Percentiles rank a stretch among this genome's conserved stretches.
These are phyloP conservation scores for Piezodorus guildinii DNA, from an alignment of 1,140 invertebrate species.

Conservation along the genomic window DNA sequence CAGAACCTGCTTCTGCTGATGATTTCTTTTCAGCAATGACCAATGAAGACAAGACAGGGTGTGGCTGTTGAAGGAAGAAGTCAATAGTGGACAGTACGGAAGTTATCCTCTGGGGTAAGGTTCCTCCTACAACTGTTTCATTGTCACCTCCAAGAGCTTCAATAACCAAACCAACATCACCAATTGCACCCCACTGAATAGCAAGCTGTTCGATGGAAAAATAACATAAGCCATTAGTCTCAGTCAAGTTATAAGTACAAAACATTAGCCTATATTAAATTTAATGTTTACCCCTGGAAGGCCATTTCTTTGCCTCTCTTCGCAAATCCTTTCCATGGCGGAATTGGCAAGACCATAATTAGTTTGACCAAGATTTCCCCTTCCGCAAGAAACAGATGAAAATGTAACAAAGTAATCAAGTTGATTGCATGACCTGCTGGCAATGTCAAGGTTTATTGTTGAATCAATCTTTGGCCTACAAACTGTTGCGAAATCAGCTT, in stretches of 20 bases:
- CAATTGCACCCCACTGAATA: conserved; percentile 96
- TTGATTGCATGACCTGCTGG: conserved; percentile 59
- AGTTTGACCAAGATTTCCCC: conserved; percentile 86
- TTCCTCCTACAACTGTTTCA: conserved; percentile 85
- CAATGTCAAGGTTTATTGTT: conserved; percentile 62
- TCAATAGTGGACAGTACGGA: conserved; percentile 82
- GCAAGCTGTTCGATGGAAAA: conserved; percentile 42
- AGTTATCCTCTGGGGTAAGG: conserved; percentile 79
- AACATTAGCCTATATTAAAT: not conserved
- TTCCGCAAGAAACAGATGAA: conserved; percentile 86
- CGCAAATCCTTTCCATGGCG: conserved; percentile 87
- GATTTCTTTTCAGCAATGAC: conserved; percentile 63
- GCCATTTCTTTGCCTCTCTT: conserved; percentile 67
- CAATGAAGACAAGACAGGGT: conserved; percentile 74
- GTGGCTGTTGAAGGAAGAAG: conserved; percentile 71
- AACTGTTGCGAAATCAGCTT: conserved; percentile 62
- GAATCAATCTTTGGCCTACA: conserved; percentile 65
- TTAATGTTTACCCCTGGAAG: conserved; percentile 48
- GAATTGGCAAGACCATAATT: conserved; percentile 96
- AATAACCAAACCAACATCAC: conserved; percentile 85
- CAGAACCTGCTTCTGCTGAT: conserved; percentile 34
- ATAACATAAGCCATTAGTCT: not conserved
- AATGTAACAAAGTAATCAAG: conserved; percentile 88
- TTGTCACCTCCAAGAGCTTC: conserved; percentile 72
- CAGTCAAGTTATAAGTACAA: not conserved